Evolutionary conservation across 2,888 invertebrate genomes (phyloP).

Genomic region (Pherbina coryleti): DNA sequence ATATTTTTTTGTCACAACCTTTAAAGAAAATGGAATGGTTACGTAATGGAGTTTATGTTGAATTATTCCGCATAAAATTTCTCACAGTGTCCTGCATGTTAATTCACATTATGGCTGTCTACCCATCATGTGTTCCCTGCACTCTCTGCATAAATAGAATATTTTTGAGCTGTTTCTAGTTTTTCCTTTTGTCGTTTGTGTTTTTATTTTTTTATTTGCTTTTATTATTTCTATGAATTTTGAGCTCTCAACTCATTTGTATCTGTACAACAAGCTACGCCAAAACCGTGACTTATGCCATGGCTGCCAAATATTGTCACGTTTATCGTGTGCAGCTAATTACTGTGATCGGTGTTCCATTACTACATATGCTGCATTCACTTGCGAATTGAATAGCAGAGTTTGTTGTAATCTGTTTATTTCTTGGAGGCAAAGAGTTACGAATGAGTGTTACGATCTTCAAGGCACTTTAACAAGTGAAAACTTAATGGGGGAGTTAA

Average conservation of each 20-base stretch:
- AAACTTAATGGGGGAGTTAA: too few relatives aligned
- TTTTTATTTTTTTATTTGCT: background rate
- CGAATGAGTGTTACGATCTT: too few relatives aligned
- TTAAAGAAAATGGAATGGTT: too few relatives aligned
- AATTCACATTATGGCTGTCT: too few relatives aligned
- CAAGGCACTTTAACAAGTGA: too few relatives aligned
- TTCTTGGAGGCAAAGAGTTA: background rate
- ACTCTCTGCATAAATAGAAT: background rate
- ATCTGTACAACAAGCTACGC: constrained; percentile 9
- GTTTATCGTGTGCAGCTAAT: constrained; percentile 44
- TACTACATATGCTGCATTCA: constrained; percentile 18
- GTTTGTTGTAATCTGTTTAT: background rate
- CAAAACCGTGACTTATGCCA: constrained; percentile 30
- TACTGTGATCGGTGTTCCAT: constrained; percentile 30
- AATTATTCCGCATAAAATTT: too few relatives aligned
- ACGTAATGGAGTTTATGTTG: background rate
- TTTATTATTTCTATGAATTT: background rate
- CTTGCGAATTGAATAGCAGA: background rate
- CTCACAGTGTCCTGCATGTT: too few relatives aligned
- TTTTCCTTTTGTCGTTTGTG: background rate
- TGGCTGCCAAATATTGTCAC: constrained; percentile 37
- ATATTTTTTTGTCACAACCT: too few relatives aligned
- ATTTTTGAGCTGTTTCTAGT: background rate
- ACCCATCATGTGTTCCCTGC: too few relatives aligned
- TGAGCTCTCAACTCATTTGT: constrained; percentile 25